Evolutionary conservation across 2,888 invertebrate genomes (phyloP).

Genomic region (Keiferia lycopersicella): DNA sequence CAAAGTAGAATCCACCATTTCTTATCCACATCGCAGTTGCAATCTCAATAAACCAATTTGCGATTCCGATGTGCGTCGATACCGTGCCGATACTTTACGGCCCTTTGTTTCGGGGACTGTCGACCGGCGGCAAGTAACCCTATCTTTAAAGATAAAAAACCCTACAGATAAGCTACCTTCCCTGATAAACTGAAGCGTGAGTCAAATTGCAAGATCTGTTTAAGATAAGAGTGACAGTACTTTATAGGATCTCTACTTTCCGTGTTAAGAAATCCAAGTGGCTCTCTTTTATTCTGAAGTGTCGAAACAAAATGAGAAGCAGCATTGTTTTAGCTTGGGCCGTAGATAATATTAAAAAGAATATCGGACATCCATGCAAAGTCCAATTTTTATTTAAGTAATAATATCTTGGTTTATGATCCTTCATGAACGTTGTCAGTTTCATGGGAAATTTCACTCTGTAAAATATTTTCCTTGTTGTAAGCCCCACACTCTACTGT

Average conservation of each 20-base stretch:
- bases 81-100: constrained; percentile 50
- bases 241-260: neutral
- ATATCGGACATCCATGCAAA: no score
- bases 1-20: constrained; percentile 42
- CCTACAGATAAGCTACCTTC: constrained; percentile 13
- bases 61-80: constrained; percentile 50
- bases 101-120: constrained; percentile 38
- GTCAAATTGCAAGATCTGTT: constrained; percentile 3
- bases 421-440: no score
- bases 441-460: no score
- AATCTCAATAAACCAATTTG: constrained; percentile 76
- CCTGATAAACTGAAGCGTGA: constrained; percentile 3
- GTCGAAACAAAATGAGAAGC: neutral
- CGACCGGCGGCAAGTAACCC: constrained; percentile 18
- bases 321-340: neutral
- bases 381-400: no score
- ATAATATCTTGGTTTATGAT: no score
- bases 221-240: constrained; percentile 4
- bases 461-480: no score
- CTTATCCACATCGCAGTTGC: constrained; percentile 56
- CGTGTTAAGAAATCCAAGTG: neutral
- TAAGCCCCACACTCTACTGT: no score
- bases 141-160: constrained; percentile 14
- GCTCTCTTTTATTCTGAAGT: neutral
- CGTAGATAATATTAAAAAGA: no score